Percentiles rank a stretch among this genome's conserved stretches.
Conservation (phyloP, 2,797 vertebrate species). For the Spinibarbus caldwelli region DNA sequence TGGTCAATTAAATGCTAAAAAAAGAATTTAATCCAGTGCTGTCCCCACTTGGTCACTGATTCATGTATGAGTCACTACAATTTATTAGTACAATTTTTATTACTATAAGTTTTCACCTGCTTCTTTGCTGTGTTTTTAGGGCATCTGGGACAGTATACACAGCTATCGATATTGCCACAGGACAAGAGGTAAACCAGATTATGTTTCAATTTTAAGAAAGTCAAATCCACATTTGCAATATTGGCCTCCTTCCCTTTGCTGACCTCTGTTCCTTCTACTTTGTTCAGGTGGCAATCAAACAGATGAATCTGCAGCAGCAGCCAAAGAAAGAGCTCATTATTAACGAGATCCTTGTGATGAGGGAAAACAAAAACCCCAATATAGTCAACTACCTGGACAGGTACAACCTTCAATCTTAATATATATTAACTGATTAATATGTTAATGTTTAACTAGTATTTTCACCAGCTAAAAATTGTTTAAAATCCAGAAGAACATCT, state of each 20-base stretch:
- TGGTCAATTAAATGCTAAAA: too few species aligned
- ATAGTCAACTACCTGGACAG: slow-evolving; percentile 99
- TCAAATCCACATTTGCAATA: background rate
- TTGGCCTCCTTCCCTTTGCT: slow-evolving; percentile 47
- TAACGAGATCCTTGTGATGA: slow-evolving; percentile 99
- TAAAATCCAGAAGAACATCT: too few species aligned
- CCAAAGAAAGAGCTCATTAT: slow-evolving; percentile 99
- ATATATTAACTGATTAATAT: too few species aligned
- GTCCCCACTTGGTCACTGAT: slow-evolving; percentile 18
- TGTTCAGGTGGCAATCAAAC: slow-evolving; percentile 95
- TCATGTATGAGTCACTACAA: background rate
- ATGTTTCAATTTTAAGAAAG: background rate
- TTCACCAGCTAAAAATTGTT: too few species aligned
- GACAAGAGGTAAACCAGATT: slow-evolving; percentile 86
- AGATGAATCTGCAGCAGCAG: slow-evolving; percentile 99
- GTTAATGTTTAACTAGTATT: too few species aligned
- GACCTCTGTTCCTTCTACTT: slow-evolving; percentile 50
- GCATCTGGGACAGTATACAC: slow-evolving; percentile 98
- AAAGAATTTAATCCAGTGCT: background rate
- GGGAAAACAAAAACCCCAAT: slow-evolving; percentile 99
- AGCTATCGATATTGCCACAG: slow-evolving; percentile 95
- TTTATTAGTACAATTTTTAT: background rate
- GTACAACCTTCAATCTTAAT: slow-evolving; percentile 63
- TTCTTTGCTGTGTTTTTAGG: slow-evolving; percentile 72
- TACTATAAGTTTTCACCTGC: background rate